Evolutionary conservation across 2,888 invertebrate species (phyloP), one percentile per base, ranked within the genome.

Genomic region (Bibio marci): DNA sequence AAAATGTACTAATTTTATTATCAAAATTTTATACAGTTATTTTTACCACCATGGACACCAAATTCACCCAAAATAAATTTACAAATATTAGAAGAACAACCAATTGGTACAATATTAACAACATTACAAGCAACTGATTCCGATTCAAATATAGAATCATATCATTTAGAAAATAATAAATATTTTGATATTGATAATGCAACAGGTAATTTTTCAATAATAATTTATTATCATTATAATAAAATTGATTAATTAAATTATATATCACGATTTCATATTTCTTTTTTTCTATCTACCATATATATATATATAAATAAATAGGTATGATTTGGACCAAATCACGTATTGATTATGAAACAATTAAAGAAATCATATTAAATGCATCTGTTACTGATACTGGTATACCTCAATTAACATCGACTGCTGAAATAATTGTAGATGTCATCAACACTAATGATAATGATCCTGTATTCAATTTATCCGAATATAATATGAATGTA

Each of bases 381-480:
- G 76, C 87, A 0, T 66, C 77, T 2, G 91, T 86, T 0, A 80
- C 73, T 48, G 94, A 94, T 59, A 80, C 80, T 0, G 92, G 92
- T 2, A 74, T 83, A 1, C 92, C 92, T 0, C 79, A 80, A 50
- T 64, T 85, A 35, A 80, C 83, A 4, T 70, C 86, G 0, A 69
- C 78, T 0, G 88, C 90, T 0, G 69, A 74, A 6, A 75, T 94
- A 1, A 67, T 69, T 6, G 82, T 92, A 1, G 72, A 73, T 35
- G 68, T 94, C 3, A 65, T 75, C 26, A 91, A 92, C 54, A 71
- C 85, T 0, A 92, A 94, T 50, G 91, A 92, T 51, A 85, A 87
- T 53, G 77, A 79, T 52, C 92, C 92, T 0, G 65, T 67, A 35
- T 92, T 92, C 56, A 66, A 67, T 1, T 67, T 72, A 43, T 62